These are phyloP conservation scores for Cosmorhoe ocellata DNA, from an alignment of 2,888 invertebrate genomes.

Conservation along the genomic window DNA sequence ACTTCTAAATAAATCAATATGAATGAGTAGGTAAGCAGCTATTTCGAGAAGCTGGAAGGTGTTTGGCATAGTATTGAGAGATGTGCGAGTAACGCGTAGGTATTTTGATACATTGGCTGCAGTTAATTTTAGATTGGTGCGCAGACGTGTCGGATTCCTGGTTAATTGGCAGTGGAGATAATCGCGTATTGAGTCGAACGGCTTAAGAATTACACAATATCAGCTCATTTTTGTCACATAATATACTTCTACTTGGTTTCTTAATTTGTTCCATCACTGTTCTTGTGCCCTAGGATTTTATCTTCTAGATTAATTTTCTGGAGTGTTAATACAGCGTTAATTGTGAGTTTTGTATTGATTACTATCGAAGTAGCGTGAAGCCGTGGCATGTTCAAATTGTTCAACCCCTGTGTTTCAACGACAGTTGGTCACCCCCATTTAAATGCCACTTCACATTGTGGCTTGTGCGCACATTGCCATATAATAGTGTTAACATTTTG, in stretches of 20 bases:
- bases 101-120: slow-evolving; percentile 83
- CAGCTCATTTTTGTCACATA: slow-evolving; percentile 16
- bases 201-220: slow-evolving; percentile 31
- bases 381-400: slow-evolving; percentile 70
- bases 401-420: slow-evolving; percentile 72
- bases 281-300: slow-evolving; percentile 26
- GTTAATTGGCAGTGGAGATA: slow-evolving; percentile 80
- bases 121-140: slow-evolving; percentile 82
- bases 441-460: slow-evolving; percentile 79
- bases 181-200: slow-evolving; percentile 63
- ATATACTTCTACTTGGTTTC: slow-evolving; percentile 26
- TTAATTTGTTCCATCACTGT: slow-evolving; percentile 21
- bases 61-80: slow-evolving; percentile 82
- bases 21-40: slow-evolving; percentile 68
- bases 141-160: slow-evolving; percentile 81
- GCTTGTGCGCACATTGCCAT: slow-evolving; percentile 75
- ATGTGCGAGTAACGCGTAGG: slow-evolving; percentile 79
- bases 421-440: slow-evolving; percentile 82
- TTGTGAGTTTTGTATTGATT: slow-evolving; percentile 74
- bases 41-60: slow-evolving; percentile 80
- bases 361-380: slow-evolving; percentile 76
- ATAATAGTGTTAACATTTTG: slow-evolving; percentile 64
- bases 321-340: slow-evolving; percentile 75
- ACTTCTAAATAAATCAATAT: slow-evolving; percentile 70
- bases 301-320: slow-evolving; percentile 41